Percentiles rank a stretch among this genome's conserved stretches.
Evolutionary conservation across 2,888 invertebrate species (phyloP).

Genomic region (Macaria notata): DNA sequence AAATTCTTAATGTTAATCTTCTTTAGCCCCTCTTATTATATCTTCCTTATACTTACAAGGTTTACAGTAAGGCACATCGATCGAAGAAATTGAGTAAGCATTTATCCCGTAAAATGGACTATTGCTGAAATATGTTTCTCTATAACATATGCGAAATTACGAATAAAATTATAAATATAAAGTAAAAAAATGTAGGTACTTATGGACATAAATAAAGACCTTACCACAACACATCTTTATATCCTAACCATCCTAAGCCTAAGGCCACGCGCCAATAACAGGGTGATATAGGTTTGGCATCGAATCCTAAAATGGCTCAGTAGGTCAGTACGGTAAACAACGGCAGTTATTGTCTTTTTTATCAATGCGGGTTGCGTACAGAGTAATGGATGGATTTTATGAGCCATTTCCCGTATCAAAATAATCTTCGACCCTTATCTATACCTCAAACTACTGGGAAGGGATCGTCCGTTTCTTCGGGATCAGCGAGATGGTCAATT

Average conservation of each 20-base stretch:
- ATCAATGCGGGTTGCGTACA: constrained; percentile 19
- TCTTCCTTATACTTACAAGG: no score
- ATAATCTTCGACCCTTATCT: constrained; percentile 21
- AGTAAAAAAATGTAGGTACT: no score
- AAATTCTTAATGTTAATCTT: no score
- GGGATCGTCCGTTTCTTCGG: constrained; percentile 6
- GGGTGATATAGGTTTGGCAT: constrained; percentile 9
- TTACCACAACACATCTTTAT: neutral
- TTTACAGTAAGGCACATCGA: no score
- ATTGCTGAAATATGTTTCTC: no score
- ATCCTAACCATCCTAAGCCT: neutral
- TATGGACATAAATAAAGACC: no score
- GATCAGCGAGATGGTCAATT: constrained; percentile 12
- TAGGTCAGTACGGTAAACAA: constrained; percentile 9
- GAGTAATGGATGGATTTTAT: constrained; percentile 24
- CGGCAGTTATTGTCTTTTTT: constrained; percentile 11
- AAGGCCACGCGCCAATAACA: constrained; percentile 1
- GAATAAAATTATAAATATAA: no score
- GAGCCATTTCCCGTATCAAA: constrained; percentile 21
- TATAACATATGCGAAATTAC: no score
- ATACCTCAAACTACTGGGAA: constrained; percentile 22
- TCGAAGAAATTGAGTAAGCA: no score
- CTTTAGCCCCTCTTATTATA: no score
- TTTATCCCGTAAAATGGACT: no score
- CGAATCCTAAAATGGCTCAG: constrained; percentile 7